Conservation (phyloP, 2,797 vertebrate genomes). For the Setipinna tenuifilis region DNA sequence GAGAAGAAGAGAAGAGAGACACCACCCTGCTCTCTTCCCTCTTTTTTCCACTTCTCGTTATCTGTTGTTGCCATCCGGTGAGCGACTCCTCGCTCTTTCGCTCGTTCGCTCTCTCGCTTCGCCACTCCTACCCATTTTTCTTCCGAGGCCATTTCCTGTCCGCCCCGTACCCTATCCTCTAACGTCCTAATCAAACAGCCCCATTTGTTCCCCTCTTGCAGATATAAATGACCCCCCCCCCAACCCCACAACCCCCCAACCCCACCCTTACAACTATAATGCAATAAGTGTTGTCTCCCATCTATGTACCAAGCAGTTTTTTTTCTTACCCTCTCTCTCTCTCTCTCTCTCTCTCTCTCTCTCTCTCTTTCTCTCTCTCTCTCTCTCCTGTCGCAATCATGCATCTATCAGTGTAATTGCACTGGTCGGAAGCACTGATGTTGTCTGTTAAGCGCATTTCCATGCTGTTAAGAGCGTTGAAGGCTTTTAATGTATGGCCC, state of each 20-base stretch:
- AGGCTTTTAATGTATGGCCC: slow-evolving; percentile 77
- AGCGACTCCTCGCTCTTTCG: no score
- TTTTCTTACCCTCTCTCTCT: slow-evolving; percentile 65
- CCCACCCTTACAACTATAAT: slow-evolving; percentile 63
- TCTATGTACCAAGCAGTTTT: slow-evolving; percentile 67
- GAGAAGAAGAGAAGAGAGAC: no score
- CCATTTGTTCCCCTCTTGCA: slow-evolving; percentile 54
- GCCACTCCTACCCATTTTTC: background rate
- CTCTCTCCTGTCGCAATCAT: slow-evolving; percentile 68
- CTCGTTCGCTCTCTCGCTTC: no score
- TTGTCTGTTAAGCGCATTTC: slow-evolving; percentile 81
- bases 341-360: no score
- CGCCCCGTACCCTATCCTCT: slow-evolving; percentile 49
- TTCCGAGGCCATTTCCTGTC: slow-evolving; percentile 30
- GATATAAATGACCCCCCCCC: slow-evolving; percentile 70
- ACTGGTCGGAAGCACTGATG: slow-evolving; percentile 77
- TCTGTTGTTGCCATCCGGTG: background rate
- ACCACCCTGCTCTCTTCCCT: no score
- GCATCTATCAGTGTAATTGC: slow-evolving; percentile 85
- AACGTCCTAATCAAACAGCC: slow-evolving; percentile 60
- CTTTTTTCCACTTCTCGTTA: background rate
- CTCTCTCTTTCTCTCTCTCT: background rate
- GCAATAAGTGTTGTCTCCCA: slow-evolving; percentile 76
- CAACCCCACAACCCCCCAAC: slow-evolving; percentile 50
- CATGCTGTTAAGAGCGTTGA: slow-evolving; percentile 75